Evolutionary conservation across 2,797 vertebrate species (phyloP).

Genomic region (Limosa lapponica): DNA sequence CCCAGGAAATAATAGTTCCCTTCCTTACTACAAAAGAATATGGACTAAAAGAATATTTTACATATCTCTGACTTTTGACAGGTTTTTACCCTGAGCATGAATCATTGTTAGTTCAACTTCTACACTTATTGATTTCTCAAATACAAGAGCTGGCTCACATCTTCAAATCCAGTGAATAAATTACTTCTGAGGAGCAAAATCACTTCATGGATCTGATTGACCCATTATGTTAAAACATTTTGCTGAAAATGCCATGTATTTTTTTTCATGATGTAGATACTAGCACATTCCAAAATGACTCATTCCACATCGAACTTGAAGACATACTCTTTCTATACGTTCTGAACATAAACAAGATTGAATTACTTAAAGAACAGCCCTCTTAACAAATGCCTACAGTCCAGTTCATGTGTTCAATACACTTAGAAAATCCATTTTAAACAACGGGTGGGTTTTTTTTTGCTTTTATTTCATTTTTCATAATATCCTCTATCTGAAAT

Average conservation of each 20-base stretch:
- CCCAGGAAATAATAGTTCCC: background rate
- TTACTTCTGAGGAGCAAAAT: background rate
- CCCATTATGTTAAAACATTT: background rate
- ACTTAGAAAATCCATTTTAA: slow-evolving; percentile 29
- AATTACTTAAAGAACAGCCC: background rate
- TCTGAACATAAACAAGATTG: background rate
- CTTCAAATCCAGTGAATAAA: background rate
- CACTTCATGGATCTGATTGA: background rate
- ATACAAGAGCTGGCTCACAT: background rate
- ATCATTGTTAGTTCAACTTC: background rate
- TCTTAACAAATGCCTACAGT: background rate
- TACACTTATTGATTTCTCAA: slow-evolving; percentile 13
- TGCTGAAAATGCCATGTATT: background rate
- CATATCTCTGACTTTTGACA: background rate
- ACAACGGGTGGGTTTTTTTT: background rate
- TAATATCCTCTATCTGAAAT: slow-evolving; percentile 14
- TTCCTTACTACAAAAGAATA: background rate
- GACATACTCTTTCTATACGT: background rate
- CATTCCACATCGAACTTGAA: background rate
- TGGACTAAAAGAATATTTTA: background rate
- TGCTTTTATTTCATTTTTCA: slow-evolving; percentile 39
- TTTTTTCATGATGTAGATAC: background rate
- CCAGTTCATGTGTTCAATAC: background rate
- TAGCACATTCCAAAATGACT: background rate
- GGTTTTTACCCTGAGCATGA: background rate